phyloP scores from a whole-genome alignment of 92 coral and sea anemone species.

The Heteractis magnifica region DNA sequence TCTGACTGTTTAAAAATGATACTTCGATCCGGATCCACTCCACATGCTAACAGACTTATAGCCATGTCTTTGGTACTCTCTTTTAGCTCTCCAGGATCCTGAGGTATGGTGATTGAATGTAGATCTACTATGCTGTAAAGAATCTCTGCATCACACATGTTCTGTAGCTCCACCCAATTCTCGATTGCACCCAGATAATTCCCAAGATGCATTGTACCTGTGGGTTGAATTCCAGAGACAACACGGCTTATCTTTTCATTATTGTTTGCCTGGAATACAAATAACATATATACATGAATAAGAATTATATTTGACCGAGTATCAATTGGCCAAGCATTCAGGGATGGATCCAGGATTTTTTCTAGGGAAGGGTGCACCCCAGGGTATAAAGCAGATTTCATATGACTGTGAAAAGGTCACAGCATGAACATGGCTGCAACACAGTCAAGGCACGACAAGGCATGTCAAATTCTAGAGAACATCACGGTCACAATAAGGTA shows the following conservation, averaged over 20 bases:
- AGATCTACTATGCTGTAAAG: constrained; percentile 75
- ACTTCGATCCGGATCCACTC: constrained; percentile 74
- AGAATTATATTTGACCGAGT: background rate
- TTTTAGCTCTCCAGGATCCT: constrained; percentile 49
- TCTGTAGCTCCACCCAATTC: constrained; percentile 68
- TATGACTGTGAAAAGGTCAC: too few relatives aligned
- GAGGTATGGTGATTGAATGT: constrained; percentile 72
- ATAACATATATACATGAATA: background rate
- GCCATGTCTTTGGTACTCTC: constrained; percentile 65
- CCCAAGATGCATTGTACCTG: constrained; percentile 83
- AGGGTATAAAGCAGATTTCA: too few relatives aligned
- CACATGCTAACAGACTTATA: constrained; percentile 71
- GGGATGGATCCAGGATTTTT: too few relatives aligned
- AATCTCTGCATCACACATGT: constrained; percentile 38
- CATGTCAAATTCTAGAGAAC: background rate
- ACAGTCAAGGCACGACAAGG: too few relatives aligned
- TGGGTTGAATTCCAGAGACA: constrained; percentile 86
- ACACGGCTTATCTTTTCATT: constrained; percentile 23
- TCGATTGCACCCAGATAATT: constrained; percentile 83
- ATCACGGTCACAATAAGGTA: background rate
- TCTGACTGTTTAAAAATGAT: constrained; percentile 76
- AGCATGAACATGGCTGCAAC: too few relatives aligned
- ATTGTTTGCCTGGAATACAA: background rate
- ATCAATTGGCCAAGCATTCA: too few relatives aligned
- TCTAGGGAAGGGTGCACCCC: too few relatives aligned